These are phyloP conservation scores for Camponotus floridanus DNA, from an alignment of 1,140 invertebrate species.

Conservation along the genomic window DNA sequence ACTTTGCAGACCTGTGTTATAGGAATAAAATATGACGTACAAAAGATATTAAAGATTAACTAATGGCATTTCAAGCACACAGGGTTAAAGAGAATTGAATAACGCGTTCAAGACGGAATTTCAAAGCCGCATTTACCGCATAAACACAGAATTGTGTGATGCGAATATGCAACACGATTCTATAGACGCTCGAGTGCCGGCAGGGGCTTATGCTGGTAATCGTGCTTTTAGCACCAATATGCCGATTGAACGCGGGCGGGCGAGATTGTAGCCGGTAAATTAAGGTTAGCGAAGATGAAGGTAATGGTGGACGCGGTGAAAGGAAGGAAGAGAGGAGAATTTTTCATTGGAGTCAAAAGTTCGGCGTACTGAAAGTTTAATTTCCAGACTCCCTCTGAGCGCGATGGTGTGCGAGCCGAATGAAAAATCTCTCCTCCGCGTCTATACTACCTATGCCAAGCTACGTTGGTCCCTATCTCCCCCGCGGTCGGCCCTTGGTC, in stretches of 20 bases:
- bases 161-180: conserved; percentile 56
- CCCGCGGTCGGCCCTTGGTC: conserved; percentile 52
- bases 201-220: conserved; percentile 44
- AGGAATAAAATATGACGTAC: not conserved
- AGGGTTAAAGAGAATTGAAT: conserved; percentile 45
- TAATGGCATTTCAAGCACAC: conserved; percentile 15
- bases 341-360: conserved; percentile 82
- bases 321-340: conserved; percentile 74
- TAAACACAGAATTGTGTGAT: conserved; percentile 40
- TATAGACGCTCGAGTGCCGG: conserved; percentile 29
- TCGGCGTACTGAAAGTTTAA: conserved; percentile 82
- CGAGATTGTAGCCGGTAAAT: conserved; percentile 60
- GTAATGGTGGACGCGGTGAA: conserved; percentile 53
- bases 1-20: too few species aligned
- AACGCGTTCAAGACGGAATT: conserved; percentile 47
- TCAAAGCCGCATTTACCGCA: conserved; percentile 23
- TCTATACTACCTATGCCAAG: not conserved
- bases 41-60: not conserved
- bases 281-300: conserved; percentile 68
- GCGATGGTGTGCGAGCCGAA: conserved; percentile 76
- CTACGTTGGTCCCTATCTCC: conserved; percentile 17
- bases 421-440: conserved; percentile 77
- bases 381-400: conserved; percentile 75
- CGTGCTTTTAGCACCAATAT: conserved; percentile 43
- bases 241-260: conserved; percentile 39